Percentiles rank a stretch among this genome's conserved stretches.
Conservation (phyloP, 2,113 vertebrate genomes). For the Oplegnathus fasciatus region DNA sequence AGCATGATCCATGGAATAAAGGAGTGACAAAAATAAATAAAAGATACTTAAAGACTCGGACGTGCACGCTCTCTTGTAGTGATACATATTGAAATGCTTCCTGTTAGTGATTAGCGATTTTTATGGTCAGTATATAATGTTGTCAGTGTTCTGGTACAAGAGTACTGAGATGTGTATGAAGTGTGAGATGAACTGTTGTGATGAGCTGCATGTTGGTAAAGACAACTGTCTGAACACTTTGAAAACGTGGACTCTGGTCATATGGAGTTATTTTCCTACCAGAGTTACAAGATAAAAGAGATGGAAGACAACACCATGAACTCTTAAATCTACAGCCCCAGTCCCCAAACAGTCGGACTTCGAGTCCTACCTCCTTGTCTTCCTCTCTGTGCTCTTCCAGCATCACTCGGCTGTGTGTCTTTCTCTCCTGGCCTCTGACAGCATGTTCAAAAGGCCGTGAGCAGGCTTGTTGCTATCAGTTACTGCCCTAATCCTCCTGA, state of each 20-base stretch:
- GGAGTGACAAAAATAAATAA: too few relatives aligned
- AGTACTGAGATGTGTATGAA: not conserved
- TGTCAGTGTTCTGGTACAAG: not conserved
- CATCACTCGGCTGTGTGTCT: not conserved
- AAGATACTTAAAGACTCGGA: too few relatives aligned
- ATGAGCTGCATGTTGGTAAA: not conserved
- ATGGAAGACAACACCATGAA: not conserved
- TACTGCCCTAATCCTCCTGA: conserved; percentile 86
- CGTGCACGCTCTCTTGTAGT: too few relatives aligned
- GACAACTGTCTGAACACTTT: not conserved
- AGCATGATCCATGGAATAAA: too few relatives aligned
- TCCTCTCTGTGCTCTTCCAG: not conserved
- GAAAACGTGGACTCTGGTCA: not conserved
- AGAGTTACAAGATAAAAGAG: not conserved
- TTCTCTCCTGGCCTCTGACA: conserved; percentile 27
- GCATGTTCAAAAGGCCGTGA: conserved; percentile 43
- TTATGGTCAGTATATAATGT: not conserved
- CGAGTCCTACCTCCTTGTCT: conserved; percentile 35
- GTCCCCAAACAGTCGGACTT: not conserved
- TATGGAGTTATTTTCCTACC: too few relatives aligned
- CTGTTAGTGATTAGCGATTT: not conserved
- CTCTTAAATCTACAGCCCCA: not conserved
- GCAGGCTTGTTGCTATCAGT: conserved; percentile 84
- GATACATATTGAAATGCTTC: not conserved
- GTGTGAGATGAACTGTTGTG: not conserved